These are phyloP conservation scores for Megalops cyprinoides DNA, from an alignment of 2,797 vertebrate species.

Conservation along the genomic window DNA sequence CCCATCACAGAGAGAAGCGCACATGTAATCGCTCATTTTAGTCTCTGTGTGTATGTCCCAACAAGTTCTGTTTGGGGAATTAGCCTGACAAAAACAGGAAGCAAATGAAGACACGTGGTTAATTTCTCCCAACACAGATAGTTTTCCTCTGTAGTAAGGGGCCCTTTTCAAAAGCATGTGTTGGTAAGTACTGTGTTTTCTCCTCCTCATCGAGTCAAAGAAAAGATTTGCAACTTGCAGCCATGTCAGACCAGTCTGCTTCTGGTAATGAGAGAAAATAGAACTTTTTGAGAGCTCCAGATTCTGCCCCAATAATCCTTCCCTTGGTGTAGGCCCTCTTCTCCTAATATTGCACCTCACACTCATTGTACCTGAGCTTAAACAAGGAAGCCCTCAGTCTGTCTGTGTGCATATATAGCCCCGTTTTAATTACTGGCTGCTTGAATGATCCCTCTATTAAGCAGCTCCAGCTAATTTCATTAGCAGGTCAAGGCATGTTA, in stretches of 20 bases:
- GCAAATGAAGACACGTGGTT: constrained; percentile 1
- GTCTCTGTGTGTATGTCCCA: constrained; percentile 3
- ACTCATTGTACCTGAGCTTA: no score
- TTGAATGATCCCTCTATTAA: background rate
- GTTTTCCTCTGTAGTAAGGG: background rate
- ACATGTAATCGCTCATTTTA: background rate
- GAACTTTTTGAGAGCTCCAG: background rate
- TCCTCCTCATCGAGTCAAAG: background rate
- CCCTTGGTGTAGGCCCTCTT: no score
- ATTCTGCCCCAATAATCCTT: background rate
- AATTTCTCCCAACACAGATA: background rate
- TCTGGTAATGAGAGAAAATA: background rate
- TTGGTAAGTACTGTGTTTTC: background rate
- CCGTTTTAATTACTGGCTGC: background rate
- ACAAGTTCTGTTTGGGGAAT: background rate
- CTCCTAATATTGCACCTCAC: no score
- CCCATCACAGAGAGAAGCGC: background rate
- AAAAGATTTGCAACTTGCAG: background rate
- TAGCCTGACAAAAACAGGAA: constrained; percentile 17
- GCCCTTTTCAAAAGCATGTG: background rate
- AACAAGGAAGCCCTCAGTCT: no score
- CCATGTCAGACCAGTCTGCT: background rate
- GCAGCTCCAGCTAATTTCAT: constrained; percentile 43
- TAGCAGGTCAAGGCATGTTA: constrained; percentile 41
- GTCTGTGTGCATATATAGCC: no score